A percentile compares a stretch with the other conserved stretches of the same genome.
phyloP scores from a whole-genome alignment of 37 sponge, comb jelly and placozoan species.

The Cladorhizidae sp. region DNA sequence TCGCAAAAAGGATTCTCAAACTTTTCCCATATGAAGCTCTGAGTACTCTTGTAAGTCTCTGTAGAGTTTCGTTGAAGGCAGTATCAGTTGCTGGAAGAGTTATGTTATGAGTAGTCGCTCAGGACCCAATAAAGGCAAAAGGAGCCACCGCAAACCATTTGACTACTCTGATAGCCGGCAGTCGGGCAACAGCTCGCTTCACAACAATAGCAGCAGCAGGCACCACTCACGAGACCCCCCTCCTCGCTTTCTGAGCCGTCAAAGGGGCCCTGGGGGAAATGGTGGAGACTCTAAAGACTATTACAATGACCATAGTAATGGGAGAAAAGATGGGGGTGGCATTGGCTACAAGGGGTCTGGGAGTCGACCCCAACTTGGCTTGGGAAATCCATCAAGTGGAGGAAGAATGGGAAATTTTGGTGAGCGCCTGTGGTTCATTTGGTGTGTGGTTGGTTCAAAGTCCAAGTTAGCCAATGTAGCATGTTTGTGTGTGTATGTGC shows the following conservation, averaged over 20 bases:
- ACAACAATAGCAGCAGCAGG: not conserved
- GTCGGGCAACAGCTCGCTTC: not conserved
- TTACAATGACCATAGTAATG: conserved; percentile 6
- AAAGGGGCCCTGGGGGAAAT: conserved; percentile 17
- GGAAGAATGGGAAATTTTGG: conserved; percentile 22
- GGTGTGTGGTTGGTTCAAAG: too few relatives aligned
- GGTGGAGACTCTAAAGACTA: conserved; percentile 25
- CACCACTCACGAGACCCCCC: conserved; percentile 37
- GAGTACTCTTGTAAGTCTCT: too few relatives aligned
- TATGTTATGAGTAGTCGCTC: conserved; percentile 64
- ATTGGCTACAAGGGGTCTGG: not conserved
- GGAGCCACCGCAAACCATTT: conserved; percentile 13
- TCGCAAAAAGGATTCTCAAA: too few relatives aligned
- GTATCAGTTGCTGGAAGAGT: conserved; percentile 1
- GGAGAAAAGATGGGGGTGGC: conserved; percentile 11
- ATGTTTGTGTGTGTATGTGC: too few relatives aligned
- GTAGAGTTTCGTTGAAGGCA: too few relatives aligned
- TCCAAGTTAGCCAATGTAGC: too few relatives aligned
- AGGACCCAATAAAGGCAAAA: conserved; percentile 35
- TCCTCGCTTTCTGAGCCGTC: conserved; percentile 59
- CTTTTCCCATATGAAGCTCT: too few relatives aligned
- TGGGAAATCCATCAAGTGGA: not conserved
- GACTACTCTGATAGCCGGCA: conserved; percentile 6
- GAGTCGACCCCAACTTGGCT: not conserved
- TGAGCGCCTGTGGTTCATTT: too few relatives aligned